Base-by-base conservation (phyloP, 2,888 invertebrate genomes). In the Furcula furcula region DNA sequence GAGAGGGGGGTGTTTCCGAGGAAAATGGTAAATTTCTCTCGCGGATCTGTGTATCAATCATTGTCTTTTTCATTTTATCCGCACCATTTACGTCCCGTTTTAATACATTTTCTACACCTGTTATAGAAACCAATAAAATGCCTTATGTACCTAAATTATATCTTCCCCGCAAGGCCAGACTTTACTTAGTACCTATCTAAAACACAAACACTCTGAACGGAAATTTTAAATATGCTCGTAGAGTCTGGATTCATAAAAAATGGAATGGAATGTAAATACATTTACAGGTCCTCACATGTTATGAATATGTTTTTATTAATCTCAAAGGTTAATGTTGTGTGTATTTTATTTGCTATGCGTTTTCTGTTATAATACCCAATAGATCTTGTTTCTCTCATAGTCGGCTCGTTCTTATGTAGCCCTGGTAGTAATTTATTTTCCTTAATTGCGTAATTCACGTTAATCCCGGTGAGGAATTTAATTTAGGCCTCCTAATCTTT, bases 371-470 rank as follows among this genome's bases (percentile, higher is more conserved):
- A 46, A 48, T 52, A 54, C 49, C 48, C 40, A 19, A 52, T 57
- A 51, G 61, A 37, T 55, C 36, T 45, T 29, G 37, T 41, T 25
- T 12, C 55, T 31, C 49, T 50, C 43, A 44, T 50, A 52, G 43
- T 41, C 46, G 48, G 42, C 43, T 6, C 7, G 46, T 51, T 61
- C 44, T 38, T 52, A 41, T 44, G 56, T 65, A 66, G 67, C 57
- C 28, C 54, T 60, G 63, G 65, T 67, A 58, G 65, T 71, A 74
- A 76, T 79, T 76, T 76, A 73, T 78, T 76, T 77, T 66, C 65
- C 70, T 54, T 79, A 78, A 78, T 79, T 77, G 67, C 67, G 71
- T 76, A 73, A 75, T 77, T 75, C 65, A 61, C 67, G 62, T 67
- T 76, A 76, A 79, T 75, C 74, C 70, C 54, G 56, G 60, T 52